These are phyloP conservation scores for Stomatorhinus walkeri DNA, from an alignment of 2,797 vertebrate species.

Conservation along the genomic window DNA sequence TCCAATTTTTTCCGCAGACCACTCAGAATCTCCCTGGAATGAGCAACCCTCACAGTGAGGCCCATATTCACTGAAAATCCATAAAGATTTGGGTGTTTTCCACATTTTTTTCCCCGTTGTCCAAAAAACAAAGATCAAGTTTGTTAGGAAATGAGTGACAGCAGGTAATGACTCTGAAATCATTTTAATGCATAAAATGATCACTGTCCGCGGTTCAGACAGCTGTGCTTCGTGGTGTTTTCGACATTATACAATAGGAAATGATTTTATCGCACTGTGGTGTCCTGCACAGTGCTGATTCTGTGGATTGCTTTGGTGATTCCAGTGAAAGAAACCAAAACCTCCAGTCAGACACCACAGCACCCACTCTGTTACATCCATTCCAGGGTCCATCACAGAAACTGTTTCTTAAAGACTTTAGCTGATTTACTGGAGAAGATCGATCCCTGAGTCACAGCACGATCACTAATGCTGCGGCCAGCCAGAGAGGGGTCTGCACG, in stretches of 20 bases:
- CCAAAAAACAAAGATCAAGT: neutral
- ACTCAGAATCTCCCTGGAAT: neutral
- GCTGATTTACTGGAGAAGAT: neutral
- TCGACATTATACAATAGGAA: neutral
- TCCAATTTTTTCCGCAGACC: neutral
- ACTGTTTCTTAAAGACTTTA: neutral
- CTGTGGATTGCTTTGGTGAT: neutral
- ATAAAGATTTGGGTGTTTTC: slow-evolving; percentile 1
- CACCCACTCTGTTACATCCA: neutral
- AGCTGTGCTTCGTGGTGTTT: neutral
- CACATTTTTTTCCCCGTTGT: neutral
- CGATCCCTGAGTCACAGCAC: neutral
- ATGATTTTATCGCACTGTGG: neutral
- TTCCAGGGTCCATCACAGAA: neutral
- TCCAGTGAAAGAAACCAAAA: neutral
- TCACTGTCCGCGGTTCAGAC: neutral
- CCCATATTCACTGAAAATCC: neutral
- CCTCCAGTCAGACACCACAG: neutral
- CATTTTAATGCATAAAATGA: neutral
- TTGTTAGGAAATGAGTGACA: neutral
- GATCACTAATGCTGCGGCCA: neutral
- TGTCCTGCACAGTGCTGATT: neutral
- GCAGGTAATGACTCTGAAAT: neutral
- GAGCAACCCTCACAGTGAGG: neutral
- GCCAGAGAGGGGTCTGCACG: neutral